phyloP scores from a whole-genome alignment of 2,888 invertebrate species.

The Torymus texanus region DNA sequence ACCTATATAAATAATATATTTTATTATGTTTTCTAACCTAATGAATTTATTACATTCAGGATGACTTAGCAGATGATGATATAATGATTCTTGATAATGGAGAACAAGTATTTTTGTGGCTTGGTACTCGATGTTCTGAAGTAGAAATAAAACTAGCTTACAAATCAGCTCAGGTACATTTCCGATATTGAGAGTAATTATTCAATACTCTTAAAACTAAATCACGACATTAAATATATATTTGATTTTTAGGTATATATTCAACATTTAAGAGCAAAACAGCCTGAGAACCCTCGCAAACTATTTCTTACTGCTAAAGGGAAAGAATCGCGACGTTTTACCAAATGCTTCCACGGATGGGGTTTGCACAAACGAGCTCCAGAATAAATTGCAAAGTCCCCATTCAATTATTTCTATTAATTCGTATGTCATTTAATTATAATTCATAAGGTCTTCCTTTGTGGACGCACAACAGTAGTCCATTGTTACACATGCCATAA shows the following conservation, averaged over 20 bases:
- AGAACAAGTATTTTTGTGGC: conserved; percentile 97
- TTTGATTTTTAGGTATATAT: conserved; percentile 89
- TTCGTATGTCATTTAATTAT: conserved; percentile 34
- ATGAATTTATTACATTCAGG: conserved; percentile 77
- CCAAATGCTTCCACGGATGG: conserved; percentile 99
- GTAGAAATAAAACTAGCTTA: conserved; percentile 99
- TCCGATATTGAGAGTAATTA: neutral
- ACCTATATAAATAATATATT: neutral
- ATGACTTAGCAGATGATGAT: conserved; percentile 99
- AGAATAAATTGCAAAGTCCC: conserved; percentile 77
- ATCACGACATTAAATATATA: neutral
- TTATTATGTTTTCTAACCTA: too few relatives aligned
- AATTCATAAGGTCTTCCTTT: conserved; percentile 41
- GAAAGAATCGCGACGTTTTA: conserved; percentile 95
- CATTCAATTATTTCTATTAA: conserved; percentile 19
- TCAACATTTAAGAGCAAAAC: conserved; percentile 96
- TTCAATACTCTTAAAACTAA: neutral
- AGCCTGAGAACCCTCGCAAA: conserved; percentile 92
- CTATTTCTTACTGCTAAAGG: conserved; percentile 96
- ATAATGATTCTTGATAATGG: conserved; percentile 99
- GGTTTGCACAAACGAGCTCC: conserved; percentile 89
- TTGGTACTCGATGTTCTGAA: conserved; percentile 97
- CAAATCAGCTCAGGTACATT: conserved; percentile 95
- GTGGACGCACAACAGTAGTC: conserved; percentile 29
- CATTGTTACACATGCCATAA: conserved; percentile 20